These are phyloP conservation scores for Xenopus laevis DNA, from an alignment of 2,113 vertebrate genomes.

Conservation along the genomic window DNA sequence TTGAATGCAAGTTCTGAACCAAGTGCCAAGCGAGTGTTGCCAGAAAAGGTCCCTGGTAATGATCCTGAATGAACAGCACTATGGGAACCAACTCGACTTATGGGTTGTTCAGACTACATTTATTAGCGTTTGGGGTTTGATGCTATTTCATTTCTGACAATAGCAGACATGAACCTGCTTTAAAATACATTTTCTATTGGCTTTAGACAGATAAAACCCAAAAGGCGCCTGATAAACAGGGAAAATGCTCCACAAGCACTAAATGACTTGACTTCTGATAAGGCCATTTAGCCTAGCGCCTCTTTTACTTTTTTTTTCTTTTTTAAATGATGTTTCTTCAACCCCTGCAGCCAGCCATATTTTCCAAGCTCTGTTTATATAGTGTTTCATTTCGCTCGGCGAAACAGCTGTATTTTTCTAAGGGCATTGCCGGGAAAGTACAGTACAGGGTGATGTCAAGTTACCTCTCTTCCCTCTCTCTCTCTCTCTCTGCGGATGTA, in stretches of 20 bases:
- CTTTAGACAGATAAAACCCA: background rate
- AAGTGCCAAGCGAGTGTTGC: too few species aligned
- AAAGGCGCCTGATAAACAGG: background rate
- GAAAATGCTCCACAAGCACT: background rate
- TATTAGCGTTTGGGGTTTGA: too few species aligned
- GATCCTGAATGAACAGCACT: too few species aligned
- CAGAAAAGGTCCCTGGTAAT: too few species aligned
- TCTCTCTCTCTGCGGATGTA: constrained; percentile 44
- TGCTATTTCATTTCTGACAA: background rate
- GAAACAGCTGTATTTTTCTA: constrained; percentile 63
- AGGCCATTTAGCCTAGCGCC: constrained; percentile 43
- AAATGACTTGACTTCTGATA: constrained; percentile 35
- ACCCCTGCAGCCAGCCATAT: constrained; percentile 45
- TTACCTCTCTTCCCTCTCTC: constrained; percentile 34
- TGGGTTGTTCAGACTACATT: too few species aligned
- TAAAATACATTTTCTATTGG: background rate
- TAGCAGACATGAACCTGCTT: background rate
- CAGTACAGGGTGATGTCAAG: constrained; percentile 61
- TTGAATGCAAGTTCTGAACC: too few species aligned
- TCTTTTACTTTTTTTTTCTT: constrained; percentile 19
- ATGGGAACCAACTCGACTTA: too few species aligned
- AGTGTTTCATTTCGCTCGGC: constrained; percentile 63
- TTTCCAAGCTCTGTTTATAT: constrained; percentile 59
- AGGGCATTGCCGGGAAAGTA: constrained; percentile 55
- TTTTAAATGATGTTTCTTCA: constrained; percentile 27